Evolutionary conservation across 2,113 vertebrate genomes (phyloP).

Genomic region (Cygnus buccinator): DNA sequence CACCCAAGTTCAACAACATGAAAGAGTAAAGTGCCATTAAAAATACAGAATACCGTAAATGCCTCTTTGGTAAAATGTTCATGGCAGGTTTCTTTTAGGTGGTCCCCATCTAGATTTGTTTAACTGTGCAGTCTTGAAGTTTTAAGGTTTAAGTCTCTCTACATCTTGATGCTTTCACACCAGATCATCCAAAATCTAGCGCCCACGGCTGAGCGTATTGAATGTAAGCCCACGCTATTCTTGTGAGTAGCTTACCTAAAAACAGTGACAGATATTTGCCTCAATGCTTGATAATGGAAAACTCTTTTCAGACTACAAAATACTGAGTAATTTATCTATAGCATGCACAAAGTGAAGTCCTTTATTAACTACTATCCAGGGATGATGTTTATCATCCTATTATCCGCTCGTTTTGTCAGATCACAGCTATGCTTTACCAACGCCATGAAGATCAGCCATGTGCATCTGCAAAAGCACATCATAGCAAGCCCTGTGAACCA

Average conservation of each 20-base stretch:
- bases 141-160: neutral
- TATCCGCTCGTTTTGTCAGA: neutral
- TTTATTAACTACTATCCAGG: neutral
- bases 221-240: neutral
- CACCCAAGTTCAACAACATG: neutral
- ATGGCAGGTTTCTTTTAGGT: neutral
- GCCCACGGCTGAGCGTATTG: neutral
- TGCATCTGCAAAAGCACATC: neutral
- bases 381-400: neutral
- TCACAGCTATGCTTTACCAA: rapidly evolving
- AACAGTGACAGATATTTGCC: neutral
- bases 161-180: neutral
- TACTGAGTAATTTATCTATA: neutral
- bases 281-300: neutral
- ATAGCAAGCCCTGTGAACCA: neutral
- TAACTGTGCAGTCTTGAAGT: neutral
- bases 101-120: neutral
- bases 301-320: neutral
- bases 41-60: rapidly evolving
- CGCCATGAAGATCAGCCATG: neutral
- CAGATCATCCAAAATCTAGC: neutral
- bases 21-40: neutral
- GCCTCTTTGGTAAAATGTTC: neutral
- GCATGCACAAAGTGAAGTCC: neutral
- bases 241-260: neutral